phyloP scores from a whole-genome alignment of 1,140 invertebrate genomes.

The Drosophila nebulosa region DNA sequence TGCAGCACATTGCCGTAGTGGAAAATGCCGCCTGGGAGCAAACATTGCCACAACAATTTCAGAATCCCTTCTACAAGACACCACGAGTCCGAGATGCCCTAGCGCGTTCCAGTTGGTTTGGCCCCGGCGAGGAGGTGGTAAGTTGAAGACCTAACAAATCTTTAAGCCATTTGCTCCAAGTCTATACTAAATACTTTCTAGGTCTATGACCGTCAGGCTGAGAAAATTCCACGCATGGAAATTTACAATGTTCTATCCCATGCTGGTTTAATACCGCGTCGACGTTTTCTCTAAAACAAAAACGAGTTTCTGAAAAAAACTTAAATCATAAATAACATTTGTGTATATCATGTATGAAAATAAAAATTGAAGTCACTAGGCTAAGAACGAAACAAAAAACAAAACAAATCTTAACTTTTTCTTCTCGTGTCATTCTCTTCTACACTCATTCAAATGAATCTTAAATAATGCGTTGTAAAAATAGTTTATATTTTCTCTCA shows the following conservation, averaged over 20 bases:
- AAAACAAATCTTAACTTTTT: no score
- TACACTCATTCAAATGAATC: no score
- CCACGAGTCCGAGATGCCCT: constrained; percentile 81
- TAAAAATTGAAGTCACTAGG: constrained; percentile 64
- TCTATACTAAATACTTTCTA: constrained; percentile 58
- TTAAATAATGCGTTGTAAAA: neutral
- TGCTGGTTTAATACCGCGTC: constrained; percentile 83
- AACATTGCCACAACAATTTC: constrained; percentile 72
- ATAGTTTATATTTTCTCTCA: neutral
- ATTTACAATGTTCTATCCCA: constrained; percentile 85
- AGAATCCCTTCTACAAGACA: constrained; percentile 81
- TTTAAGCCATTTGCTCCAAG: no score
- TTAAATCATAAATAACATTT: constrained; percentile 12
- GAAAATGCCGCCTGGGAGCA: constrained; percentile 80
- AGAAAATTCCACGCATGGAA: constrained; percentile 83
- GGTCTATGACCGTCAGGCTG: constrained; percentile 83
- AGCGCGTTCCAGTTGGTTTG: constrained; percentile 83
- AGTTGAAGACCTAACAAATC: no score
- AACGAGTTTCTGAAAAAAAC: constrained; percentile 3
- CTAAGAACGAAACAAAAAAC: constrained; percentile 39
- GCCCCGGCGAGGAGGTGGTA: constrained; percentile 83
- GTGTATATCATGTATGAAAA: constrained; percentile 36
- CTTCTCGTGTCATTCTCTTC: no score
- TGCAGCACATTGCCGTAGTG: constrained; percentile 79
- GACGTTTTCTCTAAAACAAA: constrained; percentile 48